phyloP scores from a whole-genome alignment of 64 coral and sea anemone species.

The Pachyseris speciosa region DNA sequence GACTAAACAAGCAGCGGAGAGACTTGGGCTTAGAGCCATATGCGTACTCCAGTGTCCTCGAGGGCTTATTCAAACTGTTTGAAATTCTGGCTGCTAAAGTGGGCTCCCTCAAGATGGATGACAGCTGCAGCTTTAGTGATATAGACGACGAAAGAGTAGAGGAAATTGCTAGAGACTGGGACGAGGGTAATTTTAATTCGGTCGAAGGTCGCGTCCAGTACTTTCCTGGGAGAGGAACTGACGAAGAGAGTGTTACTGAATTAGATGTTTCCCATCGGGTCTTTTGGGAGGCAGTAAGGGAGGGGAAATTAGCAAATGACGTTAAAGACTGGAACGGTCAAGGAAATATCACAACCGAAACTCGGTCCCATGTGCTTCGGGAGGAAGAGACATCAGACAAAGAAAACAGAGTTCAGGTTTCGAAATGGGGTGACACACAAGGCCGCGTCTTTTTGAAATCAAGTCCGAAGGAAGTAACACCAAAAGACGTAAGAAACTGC shows the following conservation, averaged over 20 bases:
- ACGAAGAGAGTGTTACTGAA: background rate
- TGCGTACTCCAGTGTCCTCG: background rate
- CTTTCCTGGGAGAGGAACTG: background rate
- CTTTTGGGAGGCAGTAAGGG: background rate
- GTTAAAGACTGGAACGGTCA: background rate
- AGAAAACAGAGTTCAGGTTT: background rate
- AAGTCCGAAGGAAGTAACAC: background rate
- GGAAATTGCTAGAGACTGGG: background rate
- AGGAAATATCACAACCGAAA: background rate
- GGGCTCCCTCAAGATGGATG: background rate
- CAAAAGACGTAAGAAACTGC: background rate
- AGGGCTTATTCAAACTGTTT: constrained; percentile 12
- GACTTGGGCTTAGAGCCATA: background rate
- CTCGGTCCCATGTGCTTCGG: background rate
- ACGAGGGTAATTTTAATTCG: background rate
- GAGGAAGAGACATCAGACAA: background rate
- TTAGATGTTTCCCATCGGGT: background rate
- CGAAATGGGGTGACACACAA: background rate
- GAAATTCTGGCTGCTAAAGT: background rate
- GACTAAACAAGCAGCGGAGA: background rate
- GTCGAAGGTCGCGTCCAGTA: background rate
- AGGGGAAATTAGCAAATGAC: background rate
- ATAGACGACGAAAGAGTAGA: background rate
- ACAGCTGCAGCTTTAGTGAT: background rate
- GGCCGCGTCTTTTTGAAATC: background rate